Conservation (phyloP, 2,888 invertebrate genomes). For the Apamea monoglypha region DNA sequence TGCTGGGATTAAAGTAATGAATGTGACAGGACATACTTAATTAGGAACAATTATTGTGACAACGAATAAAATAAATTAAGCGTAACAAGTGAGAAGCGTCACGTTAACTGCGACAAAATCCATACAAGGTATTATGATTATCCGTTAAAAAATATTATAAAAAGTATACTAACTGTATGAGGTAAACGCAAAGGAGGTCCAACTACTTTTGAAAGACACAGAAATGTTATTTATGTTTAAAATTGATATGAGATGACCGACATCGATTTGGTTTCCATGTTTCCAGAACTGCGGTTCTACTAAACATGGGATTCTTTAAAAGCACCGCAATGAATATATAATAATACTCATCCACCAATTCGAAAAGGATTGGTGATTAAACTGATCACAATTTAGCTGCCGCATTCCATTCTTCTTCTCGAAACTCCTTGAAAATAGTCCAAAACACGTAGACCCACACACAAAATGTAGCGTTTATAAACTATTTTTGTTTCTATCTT, state of each 20-base stretch:
- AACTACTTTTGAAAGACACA: neutral
- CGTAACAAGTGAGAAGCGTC: neutral
- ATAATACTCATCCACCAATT: neutral
- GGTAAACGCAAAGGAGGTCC: neutral
- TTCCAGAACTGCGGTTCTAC: neutral
- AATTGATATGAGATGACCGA: neutral
- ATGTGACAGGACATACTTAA: neutral
- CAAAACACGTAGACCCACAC: neutral
- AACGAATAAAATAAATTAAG: neutral
- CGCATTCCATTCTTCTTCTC: no score
- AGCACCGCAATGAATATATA: neutral
- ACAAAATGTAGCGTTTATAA: neutral
- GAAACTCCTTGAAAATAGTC: no score
- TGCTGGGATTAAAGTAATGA: neutral
- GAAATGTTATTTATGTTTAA: neutral
- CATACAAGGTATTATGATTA: neutral
- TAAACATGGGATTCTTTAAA: neutral
- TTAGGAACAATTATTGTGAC: neutral
- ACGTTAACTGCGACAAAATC: no score
- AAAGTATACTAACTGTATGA: neutral
- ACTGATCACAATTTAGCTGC: no score
- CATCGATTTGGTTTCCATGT: neutral
- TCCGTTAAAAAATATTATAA: neutral
- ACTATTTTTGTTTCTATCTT: no score
- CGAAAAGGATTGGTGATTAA: neutral